Base-by-base conservation (phyloP, 2,113 vertebrate species). In the Daboia siamensis region DNA sequence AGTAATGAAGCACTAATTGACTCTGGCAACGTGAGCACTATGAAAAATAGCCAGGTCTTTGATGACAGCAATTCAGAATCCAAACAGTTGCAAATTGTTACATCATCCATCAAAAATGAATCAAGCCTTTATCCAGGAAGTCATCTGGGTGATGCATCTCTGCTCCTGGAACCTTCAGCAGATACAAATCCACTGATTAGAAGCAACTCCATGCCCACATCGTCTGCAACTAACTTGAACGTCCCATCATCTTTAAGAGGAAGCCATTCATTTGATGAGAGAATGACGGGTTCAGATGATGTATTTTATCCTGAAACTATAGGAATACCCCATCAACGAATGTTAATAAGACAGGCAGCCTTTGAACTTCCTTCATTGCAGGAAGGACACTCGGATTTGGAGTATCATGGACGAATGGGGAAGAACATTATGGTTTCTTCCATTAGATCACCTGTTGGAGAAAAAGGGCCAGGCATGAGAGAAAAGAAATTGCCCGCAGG, bases 171-270 rank as follows among this genome's bases (percentile, higher is more conserved):
- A 93, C 98, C 98, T 80, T 98, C 98, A 4, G 95, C 96, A 85
- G 99, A 99, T 95, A 97, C 98, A n/a, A 98, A 98, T 39, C 97
- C 98, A 26, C 98, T 99, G 29, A 98, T 98, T 92, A 97, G 99
- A 97, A 99, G 99, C 95, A 99, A 99, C 96, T 99, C 99, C 21
- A 99, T 99, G 99, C 99, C 99, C 95, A 98, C 98, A 3, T 98
- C 98, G 90, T 98, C 98, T 80, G 99, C 98, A 90, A 97, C 98
- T 20, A 98, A 96, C 90, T 97, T 99, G 92, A 99, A 97, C 57
- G 94, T 99, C 54, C 99, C 98, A 12, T 98, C 98, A 6, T 98
- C 98, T 89, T 97, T 99, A 94, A 97, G 99, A 96, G 98, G 98
- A 88, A 99, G 99, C 95, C 99, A 99, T 94, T 99, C 99, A 5